A percentile compares a stretch with the other conserved stretches of the same genome.
phyloP scores from a whole-genome alignment of 1,140 invertebrate genomes.

The Penaeus japonicus region DNA sequence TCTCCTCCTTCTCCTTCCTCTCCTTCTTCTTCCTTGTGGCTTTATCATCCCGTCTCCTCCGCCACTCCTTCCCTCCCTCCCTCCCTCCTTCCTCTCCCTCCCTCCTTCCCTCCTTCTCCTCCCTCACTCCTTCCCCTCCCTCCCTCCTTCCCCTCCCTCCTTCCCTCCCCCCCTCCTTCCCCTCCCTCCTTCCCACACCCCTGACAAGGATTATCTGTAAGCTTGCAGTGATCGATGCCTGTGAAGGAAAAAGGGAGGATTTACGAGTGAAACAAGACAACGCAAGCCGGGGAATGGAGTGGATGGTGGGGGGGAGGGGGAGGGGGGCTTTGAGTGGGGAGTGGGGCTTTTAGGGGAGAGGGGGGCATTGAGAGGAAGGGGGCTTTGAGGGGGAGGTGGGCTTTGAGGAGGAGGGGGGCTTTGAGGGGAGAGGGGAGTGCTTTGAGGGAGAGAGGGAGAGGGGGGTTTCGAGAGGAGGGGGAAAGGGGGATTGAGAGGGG shows the following conservation, averaged over 20 bases:
- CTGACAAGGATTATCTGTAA: background rate
- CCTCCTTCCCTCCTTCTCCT: background rate
- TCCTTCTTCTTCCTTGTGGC: too few species aligned
- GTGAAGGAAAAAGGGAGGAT: slow-evolving; percentile 23
- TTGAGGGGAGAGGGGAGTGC: background rate
- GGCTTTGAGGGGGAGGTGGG: background rate
- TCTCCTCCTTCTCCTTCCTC: background rate
- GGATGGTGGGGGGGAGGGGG: background rate
- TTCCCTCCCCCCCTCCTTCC: background rate
- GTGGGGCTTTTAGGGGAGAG: background rate
- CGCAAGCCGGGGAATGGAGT: background rate
- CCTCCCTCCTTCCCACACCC: background rate
- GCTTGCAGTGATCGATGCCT: slow-evolving; percentile 33
- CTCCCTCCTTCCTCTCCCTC: background rate
- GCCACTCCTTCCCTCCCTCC: background rate
- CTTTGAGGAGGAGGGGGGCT: too few species aligned
- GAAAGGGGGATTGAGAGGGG: background rate
- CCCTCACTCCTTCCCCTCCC: background rate
- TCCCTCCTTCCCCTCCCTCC: background rate
- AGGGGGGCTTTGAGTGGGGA: background rate
- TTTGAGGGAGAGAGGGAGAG: too few species aligned
- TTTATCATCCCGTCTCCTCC: background rate
- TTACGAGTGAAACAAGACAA: slow-evolving; percentile 31
- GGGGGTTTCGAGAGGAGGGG: too few species aligned
- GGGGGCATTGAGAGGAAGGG: background rate